Evolutionary conservation across 92 coral and sea anemone species (phyloP), one percentile per base, ranked within the genome.

Genomic region (Bergia sp.): DNA sequence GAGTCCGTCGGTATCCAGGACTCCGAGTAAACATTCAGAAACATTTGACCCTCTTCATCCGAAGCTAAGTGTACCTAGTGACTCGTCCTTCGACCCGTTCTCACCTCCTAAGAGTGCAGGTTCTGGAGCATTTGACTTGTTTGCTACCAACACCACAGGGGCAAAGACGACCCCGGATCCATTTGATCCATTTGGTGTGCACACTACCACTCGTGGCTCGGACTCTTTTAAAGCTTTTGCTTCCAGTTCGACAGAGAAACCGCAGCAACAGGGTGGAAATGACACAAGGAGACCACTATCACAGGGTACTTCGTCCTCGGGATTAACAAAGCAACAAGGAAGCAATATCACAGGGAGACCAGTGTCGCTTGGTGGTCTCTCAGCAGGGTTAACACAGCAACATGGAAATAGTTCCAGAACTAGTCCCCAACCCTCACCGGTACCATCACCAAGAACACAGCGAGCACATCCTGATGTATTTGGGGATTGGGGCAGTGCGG

Each of bases 401-500:
- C 55, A 64, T 8, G 20, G 12, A 23, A 18, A 37, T 15, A 84
- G 41, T 47, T 39, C 87, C 65, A 84, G 67, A 57, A 38, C 79
- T 11, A 84, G 87, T 49, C 87, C 87, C 43, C 87, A 84, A 18
- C 87, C 79, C 87, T 84, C 87, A 9, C 87, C 87, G 13, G 44
- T 37, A 71, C 88, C 88, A 42, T 47, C 86, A 0, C 90, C 90
- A 64, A 76, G 76, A 37, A 88, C 86, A 43, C 50, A 61, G 80
- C 75, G 76, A 73, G 82, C 77, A 11, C 81, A 89, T 57, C 84
- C 93, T 18, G 94, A 93, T 82, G 82, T 95, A 5, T 92, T 95
- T 39, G 98, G 98, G 40, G 95, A 82, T 43, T 95, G 98, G 98
- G 93, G 96, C 12, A 86, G 82, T 47, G 44, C 66, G 47, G 87